phyloP scores from a whole-genome alignment of 2,888 invertebrate genomes.

The Pyrrhosoma nymphula region DNA sequence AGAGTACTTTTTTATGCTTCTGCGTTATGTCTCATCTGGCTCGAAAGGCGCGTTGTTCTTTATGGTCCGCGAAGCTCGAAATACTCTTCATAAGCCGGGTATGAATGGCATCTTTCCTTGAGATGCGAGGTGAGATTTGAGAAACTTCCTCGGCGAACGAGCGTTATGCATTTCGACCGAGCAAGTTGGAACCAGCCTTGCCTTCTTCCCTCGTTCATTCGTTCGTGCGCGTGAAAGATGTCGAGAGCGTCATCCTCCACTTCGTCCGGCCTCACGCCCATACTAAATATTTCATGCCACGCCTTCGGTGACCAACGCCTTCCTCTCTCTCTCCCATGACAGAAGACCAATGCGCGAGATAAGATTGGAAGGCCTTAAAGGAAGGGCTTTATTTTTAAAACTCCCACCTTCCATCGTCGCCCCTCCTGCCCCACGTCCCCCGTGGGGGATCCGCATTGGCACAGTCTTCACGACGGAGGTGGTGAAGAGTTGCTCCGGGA shows the following conservation, averaged over 20 bases:
- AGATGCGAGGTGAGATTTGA: background rate
- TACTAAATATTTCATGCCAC: background rate
- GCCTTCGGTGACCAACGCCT: background rate
- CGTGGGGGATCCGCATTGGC: background rate
- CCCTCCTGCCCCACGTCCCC: background rate
- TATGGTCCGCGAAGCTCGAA: background rate
- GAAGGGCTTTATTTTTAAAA: background rate
- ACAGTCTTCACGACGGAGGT: background rate
- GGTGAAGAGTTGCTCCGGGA: background rate
- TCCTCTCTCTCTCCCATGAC: background rate
- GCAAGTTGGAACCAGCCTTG: background rate
- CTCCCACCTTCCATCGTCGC: background rate
- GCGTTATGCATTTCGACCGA: background rate
- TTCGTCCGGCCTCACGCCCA: background rate
- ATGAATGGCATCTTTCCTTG: background rate
- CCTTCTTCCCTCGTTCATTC: too few relatives aligned
- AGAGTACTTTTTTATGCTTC: background rate
- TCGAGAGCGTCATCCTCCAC: background rate
- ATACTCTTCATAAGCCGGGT: background rate
- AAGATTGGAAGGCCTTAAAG: constrained; percentile 11
- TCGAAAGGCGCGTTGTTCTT: background rate
- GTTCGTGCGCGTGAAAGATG: background rate
- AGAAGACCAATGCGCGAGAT: background rate
- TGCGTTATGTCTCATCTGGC: background rate
- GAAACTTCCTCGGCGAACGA: background rate